Percentiles rank a stretch among this genome's conserved stretches.
Evolutionary conservation across 2,113 vertebrate species (phyloP).

Genomic region (Pomatorhinus ruficollis): DNA sequence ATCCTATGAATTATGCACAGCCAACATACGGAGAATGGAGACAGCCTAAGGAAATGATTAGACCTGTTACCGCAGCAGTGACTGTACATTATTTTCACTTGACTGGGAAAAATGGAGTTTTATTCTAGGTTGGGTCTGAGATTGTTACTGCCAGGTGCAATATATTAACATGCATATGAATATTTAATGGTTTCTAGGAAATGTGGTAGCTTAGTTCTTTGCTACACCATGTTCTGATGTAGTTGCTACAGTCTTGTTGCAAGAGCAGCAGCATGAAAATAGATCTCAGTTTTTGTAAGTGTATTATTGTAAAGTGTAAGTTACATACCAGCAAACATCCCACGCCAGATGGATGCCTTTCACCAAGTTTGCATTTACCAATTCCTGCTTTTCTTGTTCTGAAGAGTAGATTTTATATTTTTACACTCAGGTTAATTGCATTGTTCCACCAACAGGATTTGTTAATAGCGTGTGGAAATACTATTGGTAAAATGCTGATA

Average conservation of each 20-base stretch:
- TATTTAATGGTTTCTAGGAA: slow-evolving; percentile 39
- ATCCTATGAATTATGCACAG: slow-evolving; percentile 71
- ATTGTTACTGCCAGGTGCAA: slow-evolving; percentile 14
- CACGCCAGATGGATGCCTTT: neutral
- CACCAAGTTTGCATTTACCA: neutral
- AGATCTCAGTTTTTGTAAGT: neutral
- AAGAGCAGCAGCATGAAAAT: neutral
- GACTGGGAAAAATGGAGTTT: slow-evolving; percentile 34
- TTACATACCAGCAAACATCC: neutral
- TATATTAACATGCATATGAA: slow-evolving; percentile 5
- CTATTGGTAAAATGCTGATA: neutral
- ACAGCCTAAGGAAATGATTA: slow-evolving; percentile 44
- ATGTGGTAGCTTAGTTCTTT: neutral
- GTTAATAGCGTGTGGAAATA: neutral
- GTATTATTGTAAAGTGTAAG: neutral
- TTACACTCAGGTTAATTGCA: neutral
- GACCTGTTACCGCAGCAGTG: neutral
- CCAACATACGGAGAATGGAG: slow-evolving; percentile 34
- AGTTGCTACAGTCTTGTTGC: neutral
- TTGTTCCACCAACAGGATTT: neutral
- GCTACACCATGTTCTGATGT: neutral
- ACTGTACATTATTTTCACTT: slow-evolving; percentile 30
- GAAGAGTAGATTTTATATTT: neutral
- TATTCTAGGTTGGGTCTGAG: neutral
- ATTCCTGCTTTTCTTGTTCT: slow-evolving; percentile 1